These are phyloP conservation scores for Ophioderma brevispina DNA, from an alignment of 35 echinoderm and acorn worm genomes.

Conservation along the genomic window DNA sequence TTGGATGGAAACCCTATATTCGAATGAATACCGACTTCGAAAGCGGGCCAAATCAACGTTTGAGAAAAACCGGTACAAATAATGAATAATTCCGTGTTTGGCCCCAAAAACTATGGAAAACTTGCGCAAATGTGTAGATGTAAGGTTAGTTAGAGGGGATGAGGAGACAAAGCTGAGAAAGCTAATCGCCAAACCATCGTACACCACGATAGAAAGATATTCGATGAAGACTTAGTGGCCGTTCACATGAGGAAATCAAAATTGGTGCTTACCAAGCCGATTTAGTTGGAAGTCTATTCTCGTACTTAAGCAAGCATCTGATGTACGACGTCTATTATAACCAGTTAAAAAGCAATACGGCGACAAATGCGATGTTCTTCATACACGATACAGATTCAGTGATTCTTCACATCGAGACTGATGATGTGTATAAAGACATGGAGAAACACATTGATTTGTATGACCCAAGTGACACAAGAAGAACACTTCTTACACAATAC, in stretches of 20 bases:
- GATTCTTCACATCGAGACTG: slow-evolving; percentile 31
- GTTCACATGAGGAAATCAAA: not conserved
- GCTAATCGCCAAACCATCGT: slow-evolving; percentile 3
- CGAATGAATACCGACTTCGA: not conserved
- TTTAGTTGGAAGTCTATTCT: not conserved
- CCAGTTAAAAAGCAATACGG: not conserved
- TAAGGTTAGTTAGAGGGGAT: not conserved
- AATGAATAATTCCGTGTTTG: slow-evolving; percentile 20
- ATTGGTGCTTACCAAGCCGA: slow-evolving; percentile 7
- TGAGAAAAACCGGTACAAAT: slow-evolving; percentile 10
- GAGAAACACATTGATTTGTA: not conserved
- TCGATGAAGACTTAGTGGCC: not conserved
- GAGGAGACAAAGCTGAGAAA: not conserved
- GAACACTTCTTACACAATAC: not conserved
- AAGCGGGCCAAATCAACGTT: not conserved
- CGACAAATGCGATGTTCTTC: not conserved
- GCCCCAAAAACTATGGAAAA: not conserved
- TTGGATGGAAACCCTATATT: not conserved
- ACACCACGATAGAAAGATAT: not conserved
- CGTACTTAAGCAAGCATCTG: not conserved
- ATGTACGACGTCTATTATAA: not conserved
- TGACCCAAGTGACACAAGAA: not conserved
- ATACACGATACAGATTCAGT: slow-evolving; percentile 26
- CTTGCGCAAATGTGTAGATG: not conserved
- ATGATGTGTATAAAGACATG: slow-evolving; percentile 43